phyloP scores from a whole-genome alignment of 2,888 invertebrate genomes.

The Dasysyrphus tricinctus region DNA sequence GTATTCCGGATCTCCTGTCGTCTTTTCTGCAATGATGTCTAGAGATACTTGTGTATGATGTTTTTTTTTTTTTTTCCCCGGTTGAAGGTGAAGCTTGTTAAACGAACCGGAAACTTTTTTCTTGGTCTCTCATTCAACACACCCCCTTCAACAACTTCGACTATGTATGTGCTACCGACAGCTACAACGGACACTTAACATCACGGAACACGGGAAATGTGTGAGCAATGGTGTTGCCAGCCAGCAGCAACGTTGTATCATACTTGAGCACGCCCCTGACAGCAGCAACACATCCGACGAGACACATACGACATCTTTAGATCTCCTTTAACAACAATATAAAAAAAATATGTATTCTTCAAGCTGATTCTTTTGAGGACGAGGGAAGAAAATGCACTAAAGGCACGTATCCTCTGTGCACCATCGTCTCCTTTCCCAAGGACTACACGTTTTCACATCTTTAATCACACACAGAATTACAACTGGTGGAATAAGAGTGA shows the following conservation, averaged over 20 bases:
- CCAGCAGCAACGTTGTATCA: conserved; percentile 59
- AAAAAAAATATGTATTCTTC: conserved; percentile 34
- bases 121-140: conserved; percentile 12
- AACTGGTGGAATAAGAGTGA: conserved; percentile 42
- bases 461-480: conserved; percentile 71
- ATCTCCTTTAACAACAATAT: conserved; percentile 31
- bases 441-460: conserved; percentile 59
- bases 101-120: conserved; percentile 75
- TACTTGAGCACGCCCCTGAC: conserved; percentile 74
- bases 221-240: conserved; percentile 62
- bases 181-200: conserved; percentile 69
- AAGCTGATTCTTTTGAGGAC: conserved; percentile 64
- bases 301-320: conserved; percentile 62
- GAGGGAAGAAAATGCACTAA: conserved; percentile 59
- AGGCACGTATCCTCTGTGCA: conserved; percentile 66
- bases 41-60: conserved; percentile 13
- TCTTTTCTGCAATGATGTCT: conserved; percentile 52
- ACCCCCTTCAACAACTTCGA: conserved; percentile 12
- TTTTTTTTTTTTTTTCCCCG: conserved; percentile 11
- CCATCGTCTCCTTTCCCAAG: conserved; percentile 57
- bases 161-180: conserved; percentile 14
- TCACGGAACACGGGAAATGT: conserved; percentile 68
- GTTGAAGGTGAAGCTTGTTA: conserved; percentile 73
- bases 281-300: conserved; percentile 61
- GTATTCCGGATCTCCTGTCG: conserved; percentile 52